Conservation (phyloP, 2,888 invertebrate genomes). For the Mesorhabditis sp. region DNA sequence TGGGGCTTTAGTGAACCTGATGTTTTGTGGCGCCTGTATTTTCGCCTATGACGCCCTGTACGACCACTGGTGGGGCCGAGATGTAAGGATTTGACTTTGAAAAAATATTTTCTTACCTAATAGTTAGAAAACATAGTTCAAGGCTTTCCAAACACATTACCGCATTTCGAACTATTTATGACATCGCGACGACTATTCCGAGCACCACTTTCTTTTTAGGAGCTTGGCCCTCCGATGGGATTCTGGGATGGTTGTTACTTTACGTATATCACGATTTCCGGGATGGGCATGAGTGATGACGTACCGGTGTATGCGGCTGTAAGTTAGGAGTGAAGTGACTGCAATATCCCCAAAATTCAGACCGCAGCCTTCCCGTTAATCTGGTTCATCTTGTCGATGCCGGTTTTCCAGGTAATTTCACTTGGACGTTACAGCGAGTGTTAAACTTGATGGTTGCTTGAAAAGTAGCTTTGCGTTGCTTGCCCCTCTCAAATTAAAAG, state of each 20-base stretch:
- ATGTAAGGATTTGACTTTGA: too few relatives aligned
- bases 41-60: too few relatives aligned
- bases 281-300: slow-evolving; percentile 6
- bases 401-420: slow-evolving; percentile 1
- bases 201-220: background rate
- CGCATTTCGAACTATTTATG: too few relatives aligned
- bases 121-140: too few relatives aligned
- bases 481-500: background rate
- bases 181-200: too few relatives aligned
- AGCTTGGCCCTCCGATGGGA: background rate
- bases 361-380: background rate
- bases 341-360: background rate
- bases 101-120: too few relatives aligned
- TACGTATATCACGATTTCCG: slow-evolving; percentile 5
- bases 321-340: background rate
- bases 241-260: slow-evolving; percentile 5
- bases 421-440: too few relatives aligned
- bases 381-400: slow-evolving; percentile 2
- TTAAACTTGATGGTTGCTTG: background rate
- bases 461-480: background rate
- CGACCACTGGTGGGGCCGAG: too few relatives aligned
- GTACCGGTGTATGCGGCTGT: background rate
- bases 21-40: too few relatives aligned
- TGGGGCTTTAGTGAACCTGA: too few relatives aligned
- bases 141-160: too few relatives aligned